Evolutionary conservation across 2,888 invertebrate genomes (phyloP), one percentile per base, ranked within the genome.

Genomic region (Tetheella fluctuosa): DNA sequence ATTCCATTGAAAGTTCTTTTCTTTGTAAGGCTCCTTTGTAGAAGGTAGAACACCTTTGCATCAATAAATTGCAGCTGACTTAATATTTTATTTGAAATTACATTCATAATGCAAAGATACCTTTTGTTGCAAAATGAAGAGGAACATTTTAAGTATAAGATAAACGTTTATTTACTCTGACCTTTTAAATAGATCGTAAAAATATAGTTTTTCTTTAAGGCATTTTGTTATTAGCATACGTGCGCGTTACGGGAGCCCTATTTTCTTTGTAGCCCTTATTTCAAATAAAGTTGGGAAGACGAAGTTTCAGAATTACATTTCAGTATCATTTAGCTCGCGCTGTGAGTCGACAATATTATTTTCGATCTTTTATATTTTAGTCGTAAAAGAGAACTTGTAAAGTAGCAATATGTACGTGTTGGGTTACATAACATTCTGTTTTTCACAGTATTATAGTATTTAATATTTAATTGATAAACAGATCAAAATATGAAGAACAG

Each of bases 271-370:
- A n/a, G 48, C 48, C 48, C 57, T 30, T 30, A n/a, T 28, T 54
- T 17, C 23, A 23, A 48, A 53, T 37, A 37, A 58, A 52, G 39
- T 54, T 42, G 60, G 61, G 57, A 59, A 60, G 55, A 37, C 58
- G 60, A 64, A 67, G 59, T 64, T 67, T 57, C 60, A 59, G 62
- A 67, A 64, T 66, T 60, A 64, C 62, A 60, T 64, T 64, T 63
- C 63, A 59, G 59, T 64, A 63, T 60, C 64, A 64, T 61, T 61
- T 63, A 60, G 60, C 60, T 62, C 61, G 48, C 61, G 60, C 57
- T 60, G 59, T 54, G 61, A 54, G 54, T 37, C 34, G 10, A 54
- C 23, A 54, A 34, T 55, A 20, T n/a, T 28, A 34, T 55, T 30
- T 28, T 20, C n/a, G 1, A 15, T 25, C 1, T 28, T 55, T 55